Conservation (phyloP, 2,797 vertebrate species). For the Vespertilio murinus region DNA sequence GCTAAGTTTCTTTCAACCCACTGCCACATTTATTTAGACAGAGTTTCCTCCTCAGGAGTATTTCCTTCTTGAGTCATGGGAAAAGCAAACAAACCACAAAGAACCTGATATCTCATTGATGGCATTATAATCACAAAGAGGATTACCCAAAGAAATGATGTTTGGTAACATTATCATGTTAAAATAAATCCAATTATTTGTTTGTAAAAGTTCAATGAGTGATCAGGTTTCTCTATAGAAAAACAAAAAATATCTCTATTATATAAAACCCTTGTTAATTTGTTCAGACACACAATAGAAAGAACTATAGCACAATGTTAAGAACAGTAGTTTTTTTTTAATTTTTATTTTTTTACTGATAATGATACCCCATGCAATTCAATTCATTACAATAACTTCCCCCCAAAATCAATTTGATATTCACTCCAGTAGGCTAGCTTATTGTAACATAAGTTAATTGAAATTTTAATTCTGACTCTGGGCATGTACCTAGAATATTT, state of each 20-base stretch:
- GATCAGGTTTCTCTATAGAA: slow-evolving; percentile 61
- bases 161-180: slow-evolving; percentile 68
- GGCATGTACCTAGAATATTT: neutral
- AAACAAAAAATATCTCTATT: slow-evolving; percentile 37
- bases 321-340: neutral
- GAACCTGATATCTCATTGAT: slow-evolving; percentile 52
- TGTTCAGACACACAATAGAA: neutral
- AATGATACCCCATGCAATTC: neutral
- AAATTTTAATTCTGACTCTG: slow-evolving; percentile 3
- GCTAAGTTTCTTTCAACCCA: neutral
- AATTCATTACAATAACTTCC: neutral
- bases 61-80: slow-evolving; percentile 66
- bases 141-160: slow-evolving; percentile 53
- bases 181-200: slow-evolving; percentile 61
- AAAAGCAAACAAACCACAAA: slow-evolving; percentile 68
- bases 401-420: neutral
- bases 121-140: slow-evolving; percentile 38
- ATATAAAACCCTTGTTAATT: slow-evolving; percentile 45
- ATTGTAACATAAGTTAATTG: slow-evolving; percentile 42
- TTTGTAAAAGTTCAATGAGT: slow-evolving; percentile 42
- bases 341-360: neutral
- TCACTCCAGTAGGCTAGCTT: slow-evolving; percentile 3
- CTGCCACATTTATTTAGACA: slow-evolving; percentile 50
- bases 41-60: slow-evolving; percentile 50
- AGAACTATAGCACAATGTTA: neutral